Evolutionary conservation across 2,113 vertebrate species (phyloP), one percentile per base, ranked within the genome.

Genomic region (Thymallus thymallus): DNA sequence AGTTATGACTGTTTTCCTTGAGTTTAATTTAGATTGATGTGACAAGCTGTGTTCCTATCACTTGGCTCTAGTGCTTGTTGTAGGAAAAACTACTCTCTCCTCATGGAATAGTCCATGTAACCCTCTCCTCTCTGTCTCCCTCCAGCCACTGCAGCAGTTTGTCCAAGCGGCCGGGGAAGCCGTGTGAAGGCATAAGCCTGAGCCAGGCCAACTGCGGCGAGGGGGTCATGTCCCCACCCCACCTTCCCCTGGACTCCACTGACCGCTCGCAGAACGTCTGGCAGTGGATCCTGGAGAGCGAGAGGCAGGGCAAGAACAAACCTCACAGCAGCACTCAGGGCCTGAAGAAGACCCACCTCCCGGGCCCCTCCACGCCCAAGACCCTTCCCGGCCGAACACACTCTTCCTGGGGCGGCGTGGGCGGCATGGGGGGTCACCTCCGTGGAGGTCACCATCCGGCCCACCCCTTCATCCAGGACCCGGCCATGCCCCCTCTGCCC

Each of bases 261-360:
- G 95, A 98, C 88, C 94, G 95, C 82, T 93, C 95, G 0, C 97
- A 96, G 90, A 96, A 96, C 10, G 96, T 96, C 76, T 98, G 97
- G 97, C 96, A 97, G 90, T 98, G 97, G 96, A 94, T 98, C 92
- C 86, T 97, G 81, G 97, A 98, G 92, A 96, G 94, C 0, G 96
- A 97, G 84, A 91, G 95, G 81, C 96, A 96, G 84, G 94, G 94
- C 77, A 96, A 94, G 89, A 94, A 97, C 93, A 96, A 94, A 88
- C 89, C 94, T 72, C 96, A 96, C 85, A 96, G 97, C 97, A 89
- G 95, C 85, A 85, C 91, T 85, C 96, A 94, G 82, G 94, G 92
- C 84, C 89, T 92, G 66, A 98, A 95, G 90, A 96, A 95, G 88
- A 77, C 88, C 80, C 90, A 87, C 81, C 87, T 89, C 12, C 79